A percentile compares a stretch with the other conserved stretches of the same genome.
Conservation (phyloP, 2,888 invertebrate species). For the Tricholauxania praeusta region DNA sequence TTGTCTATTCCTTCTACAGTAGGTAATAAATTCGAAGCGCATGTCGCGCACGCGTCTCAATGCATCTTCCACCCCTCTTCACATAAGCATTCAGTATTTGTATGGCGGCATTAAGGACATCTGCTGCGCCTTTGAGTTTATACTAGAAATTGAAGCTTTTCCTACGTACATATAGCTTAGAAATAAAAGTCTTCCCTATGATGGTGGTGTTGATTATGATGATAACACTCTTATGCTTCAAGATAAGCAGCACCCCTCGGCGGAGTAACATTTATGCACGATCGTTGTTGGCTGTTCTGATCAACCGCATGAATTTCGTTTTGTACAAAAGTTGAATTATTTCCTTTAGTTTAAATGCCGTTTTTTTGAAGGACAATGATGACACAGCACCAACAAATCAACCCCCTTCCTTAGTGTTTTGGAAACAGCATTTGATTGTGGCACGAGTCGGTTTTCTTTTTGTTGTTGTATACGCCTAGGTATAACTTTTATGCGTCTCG, state of each 20-base stretch:
- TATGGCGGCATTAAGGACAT: slow-evolving; percentile 25
- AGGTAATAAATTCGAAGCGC: slow-evolving; percentile 41
- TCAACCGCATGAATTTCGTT: slow-evolving; percentile 22
- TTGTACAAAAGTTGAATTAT: background rate
- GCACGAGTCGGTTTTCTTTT: slow-evolving; percentile 38
- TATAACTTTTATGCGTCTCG: background rate
- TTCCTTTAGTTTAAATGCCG: background rate
- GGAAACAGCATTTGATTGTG: slow-evolving; percentile 27
- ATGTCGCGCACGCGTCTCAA: slow-evolving; percentile 53
- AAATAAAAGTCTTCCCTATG: no score
- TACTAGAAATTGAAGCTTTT: slow-evolving; percentile 26
- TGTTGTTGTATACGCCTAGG: slow-evolving; percentile 33
- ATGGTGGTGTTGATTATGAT: no score
- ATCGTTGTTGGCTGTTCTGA: slow-evolving; percentile 6
- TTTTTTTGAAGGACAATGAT: slow-evolving; percentile 3
- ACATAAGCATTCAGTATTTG: slow-evolving; percentile 4
- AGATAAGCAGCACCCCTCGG: slow-evolving; percentile 38
- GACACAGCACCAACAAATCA: slow-evolving; percentile 17
- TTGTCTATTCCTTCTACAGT: background rate
- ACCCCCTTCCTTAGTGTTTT: background rate
- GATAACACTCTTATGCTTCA: slow-evolving; percentile 14
- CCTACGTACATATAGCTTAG: background rate
- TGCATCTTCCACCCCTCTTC: background rate
- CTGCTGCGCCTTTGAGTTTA: slow-evolving; percentile 40
- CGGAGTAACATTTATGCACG: background rate